Conservation (phyloP, 2,113 vertebrate species). For the Equus przewalskii region DNA sequence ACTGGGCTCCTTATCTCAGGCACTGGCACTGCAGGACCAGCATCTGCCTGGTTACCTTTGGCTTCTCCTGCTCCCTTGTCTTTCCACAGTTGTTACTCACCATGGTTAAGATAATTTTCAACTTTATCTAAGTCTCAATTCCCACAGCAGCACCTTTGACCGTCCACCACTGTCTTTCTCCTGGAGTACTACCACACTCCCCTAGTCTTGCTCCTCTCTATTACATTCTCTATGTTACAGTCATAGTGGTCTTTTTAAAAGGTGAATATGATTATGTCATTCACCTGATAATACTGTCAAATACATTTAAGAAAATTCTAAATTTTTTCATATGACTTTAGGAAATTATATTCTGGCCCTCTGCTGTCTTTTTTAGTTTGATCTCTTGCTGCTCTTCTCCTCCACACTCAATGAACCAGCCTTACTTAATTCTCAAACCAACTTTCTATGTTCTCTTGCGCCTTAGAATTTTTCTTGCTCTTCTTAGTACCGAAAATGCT, state of each 20-base stretch:
- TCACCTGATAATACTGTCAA: neutral
- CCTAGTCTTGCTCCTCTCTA: neutral
- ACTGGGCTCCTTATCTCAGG: neutral
- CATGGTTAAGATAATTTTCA: neutral
- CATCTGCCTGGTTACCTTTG: neutral
- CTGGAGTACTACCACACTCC: neutral
- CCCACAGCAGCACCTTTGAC: neutral
- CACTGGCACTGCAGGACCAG: neutral
- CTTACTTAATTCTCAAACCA: slow-evolving; percentile 43
- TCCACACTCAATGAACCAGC: neutral
- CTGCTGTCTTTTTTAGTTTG: neutral
- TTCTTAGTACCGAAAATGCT: slow-evolving; percentile 24
- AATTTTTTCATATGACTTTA: neutral
- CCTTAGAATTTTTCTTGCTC: neutral
- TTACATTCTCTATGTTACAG: neutral
- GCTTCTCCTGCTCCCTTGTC: neutral
- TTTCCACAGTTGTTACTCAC: neutral
- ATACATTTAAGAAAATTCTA: slow-evolving; percentile 22
- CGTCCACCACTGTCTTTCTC: neutral
- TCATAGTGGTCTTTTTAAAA: slow-evolving; percentile 5
- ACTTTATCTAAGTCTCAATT: neutral
- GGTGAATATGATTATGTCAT: neutral
- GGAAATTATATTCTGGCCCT: neutral
- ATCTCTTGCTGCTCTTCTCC: neutral
- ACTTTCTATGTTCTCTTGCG: neutral